These are phyloP conservation scores for Eclectus roratus DNA, from an alignment of 2,113 vertebrate genomes.

Conservation along the genomic window DNA sequence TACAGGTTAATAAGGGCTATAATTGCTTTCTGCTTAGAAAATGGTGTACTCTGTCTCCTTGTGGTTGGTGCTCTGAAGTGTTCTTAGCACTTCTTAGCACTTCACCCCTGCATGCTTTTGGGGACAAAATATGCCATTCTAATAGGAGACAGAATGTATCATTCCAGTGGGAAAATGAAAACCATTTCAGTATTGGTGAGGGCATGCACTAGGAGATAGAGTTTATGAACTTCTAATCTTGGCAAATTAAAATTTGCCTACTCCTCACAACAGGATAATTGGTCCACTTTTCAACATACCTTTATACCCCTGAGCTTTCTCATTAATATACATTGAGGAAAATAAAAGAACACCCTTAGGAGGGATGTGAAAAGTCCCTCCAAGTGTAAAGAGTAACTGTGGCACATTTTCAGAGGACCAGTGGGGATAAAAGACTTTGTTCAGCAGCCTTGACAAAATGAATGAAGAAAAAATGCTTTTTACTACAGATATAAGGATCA, in stretches of 20 bases:
- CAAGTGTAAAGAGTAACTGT: background rate
- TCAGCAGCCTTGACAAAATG: background rate
- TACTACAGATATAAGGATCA: background rate
- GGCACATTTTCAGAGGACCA: background rate
- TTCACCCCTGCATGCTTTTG: background rate
- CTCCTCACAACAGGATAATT: background rate
- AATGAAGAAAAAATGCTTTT: background rate
- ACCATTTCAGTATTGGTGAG: background rate
- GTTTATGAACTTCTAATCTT: background rate
- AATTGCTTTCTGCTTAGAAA: background rate
- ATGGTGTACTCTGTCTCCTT: background rate
- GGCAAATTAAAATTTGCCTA: background rate
- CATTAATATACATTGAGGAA: background rate
- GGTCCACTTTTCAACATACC: background rate
- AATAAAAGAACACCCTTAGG: background rate
- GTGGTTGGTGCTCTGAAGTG: background rate
- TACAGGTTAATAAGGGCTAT: background rate
- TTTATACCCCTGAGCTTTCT: background rate
- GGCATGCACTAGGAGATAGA: background rate
- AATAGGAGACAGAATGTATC: background rate
- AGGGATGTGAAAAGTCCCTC: background rate
- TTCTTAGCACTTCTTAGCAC: background rate
- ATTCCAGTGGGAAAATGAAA: background rate
- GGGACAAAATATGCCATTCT: background rate
- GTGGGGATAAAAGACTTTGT: background rate